Evolutionary conservation across 2,113 vertebrate species (phyloP).

Genomic region (Atractosteus spatula): DNA sequence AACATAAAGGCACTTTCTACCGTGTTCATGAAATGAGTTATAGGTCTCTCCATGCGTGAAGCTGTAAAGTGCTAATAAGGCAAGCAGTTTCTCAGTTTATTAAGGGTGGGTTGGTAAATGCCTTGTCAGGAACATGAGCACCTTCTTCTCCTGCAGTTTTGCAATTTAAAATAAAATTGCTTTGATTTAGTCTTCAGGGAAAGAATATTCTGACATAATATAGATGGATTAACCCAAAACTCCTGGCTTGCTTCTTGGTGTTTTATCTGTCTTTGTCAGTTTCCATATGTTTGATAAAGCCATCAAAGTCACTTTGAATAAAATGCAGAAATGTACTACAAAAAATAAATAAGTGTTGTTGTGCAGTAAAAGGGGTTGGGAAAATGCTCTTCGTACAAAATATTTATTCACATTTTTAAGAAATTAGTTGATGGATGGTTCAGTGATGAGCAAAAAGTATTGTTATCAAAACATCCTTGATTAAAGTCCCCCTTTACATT

Average conservation of each 20-base stretch:
- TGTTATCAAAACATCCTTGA: too few relatives aligned
- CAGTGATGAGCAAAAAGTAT: too few relatives aligned
- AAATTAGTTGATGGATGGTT: too few relatives aligned
- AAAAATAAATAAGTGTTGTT: too few relatives aligned
- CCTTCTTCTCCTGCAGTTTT: slow-evolving; percentile 15
- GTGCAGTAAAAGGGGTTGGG: too few relatives aligned
- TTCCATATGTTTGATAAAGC: slow-evolving; percentile 28
- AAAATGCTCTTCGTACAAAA: too few relatives aligned
- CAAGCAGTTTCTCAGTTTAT: slow-evolving; percentile 18
- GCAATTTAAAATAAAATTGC: slow-evolving; percentile 15
- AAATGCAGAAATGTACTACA: neutral
- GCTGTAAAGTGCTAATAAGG: slow-evolving; percentile 27
- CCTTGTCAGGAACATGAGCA: slow-evolving; percentile 20
- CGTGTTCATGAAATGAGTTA: slow-evolving; percentile 37
- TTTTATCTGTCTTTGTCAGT: slow-evolving; percentile 38
- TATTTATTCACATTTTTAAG: too few relatives aligned
- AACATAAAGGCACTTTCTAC: slow-evolving; percentile 46
- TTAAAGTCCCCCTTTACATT: too few relatives aligned
- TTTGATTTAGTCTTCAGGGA: slow-evolving; percentile 28
- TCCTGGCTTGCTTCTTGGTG: slow-evolving; percentile 17
- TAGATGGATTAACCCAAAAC: slow-evolving; percentile 31
- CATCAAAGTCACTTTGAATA: slow-evolving; percentile 26
- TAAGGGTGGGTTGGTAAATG: slow-evolving; percentile 27
- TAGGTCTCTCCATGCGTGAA: slow-evolving; percentile 34
- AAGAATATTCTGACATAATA: slow-evolving; percentile 29